Evolutionary conservation across 1,140 invertebrate genomes (phyloP), one percentile per base, ranked within the genome.

Genomic region (Drosophila cardini): DNA sequence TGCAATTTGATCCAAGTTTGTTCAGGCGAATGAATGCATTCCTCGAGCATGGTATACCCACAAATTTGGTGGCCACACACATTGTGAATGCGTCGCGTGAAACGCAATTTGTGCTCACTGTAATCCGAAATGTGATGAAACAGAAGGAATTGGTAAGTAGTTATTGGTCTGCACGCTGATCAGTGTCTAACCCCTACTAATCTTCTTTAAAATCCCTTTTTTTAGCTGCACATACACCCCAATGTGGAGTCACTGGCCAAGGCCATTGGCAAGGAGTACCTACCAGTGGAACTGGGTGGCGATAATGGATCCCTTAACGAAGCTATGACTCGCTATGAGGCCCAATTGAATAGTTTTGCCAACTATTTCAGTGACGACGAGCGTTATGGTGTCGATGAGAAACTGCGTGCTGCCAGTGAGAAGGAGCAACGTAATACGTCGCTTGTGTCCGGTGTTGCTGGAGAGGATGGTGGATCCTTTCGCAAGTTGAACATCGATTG

Each of bases 281-380:
- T 94, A 13, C 94, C 95, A 1, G 92, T 90, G 16, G 94, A 95
- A 67, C 93, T 93, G 71, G 94, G 94, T 6, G 94, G 94, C 16
- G 83, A 92, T n/a, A 93, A 92, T 68, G 93, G 94, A 11, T 64
- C 93, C 0, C 43, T 93, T 8, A 84, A 56, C 67, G 93, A 93
- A 36, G 92, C 86, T 38, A 58, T 90, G 92, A 90, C 92, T 46
- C 82, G 93, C 40, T 94, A 93, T 92, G 93, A 93, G 76, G 89
- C 90, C 2, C 94, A 94, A 77, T 64, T 94, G 1, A 90, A 79
- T 45, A 89, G 81, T 38, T 92, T 92, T 56, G 73, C 86, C 0
- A 69, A 90, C 8, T 94, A 93, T 80, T 93, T 94, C 70, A 70
- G 93, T 36, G 93, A 94, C 18, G 93, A 94, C 36, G 93, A 93